Percentiles rank a stretch among this genome's conserved stretches.
Conservation (phyloP, 2,113 vertebrate genomes). For the cattle (Bos taurus) region DNA sequence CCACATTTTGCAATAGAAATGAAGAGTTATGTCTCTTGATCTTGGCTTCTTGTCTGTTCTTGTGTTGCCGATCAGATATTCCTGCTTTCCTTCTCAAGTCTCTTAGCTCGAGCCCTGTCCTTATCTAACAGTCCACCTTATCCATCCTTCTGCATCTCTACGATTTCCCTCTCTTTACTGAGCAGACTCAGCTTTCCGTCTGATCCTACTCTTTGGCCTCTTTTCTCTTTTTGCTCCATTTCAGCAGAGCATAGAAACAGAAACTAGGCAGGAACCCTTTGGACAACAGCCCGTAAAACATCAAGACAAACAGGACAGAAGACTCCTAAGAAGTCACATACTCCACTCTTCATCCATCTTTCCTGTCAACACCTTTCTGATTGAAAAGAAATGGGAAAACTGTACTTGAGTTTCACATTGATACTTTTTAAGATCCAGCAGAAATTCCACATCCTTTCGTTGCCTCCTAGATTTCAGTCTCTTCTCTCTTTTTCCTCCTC, state of each 20-base stretch:
- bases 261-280: background rate
- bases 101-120: background rate
- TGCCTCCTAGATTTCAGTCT: constrained; percentile 41
- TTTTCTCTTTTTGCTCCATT: background rate
- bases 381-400: constrained; percentile 32
- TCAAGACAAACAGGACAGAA: background rate
- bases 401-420: constrained; percentile 23
- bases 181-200: background rate
- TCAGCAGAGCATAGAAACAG: background rate
- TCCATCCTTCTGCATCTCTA: background rate
- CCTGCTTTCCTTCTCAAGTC: background rate
- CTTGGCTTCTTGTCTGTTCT: background rate
- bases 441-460: constrained; percentile 41
- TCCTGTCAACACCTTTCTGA: constrained; percentile 35
- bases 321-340: background rate
- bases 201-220: background rate
- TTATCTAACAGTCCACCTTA: background rate
- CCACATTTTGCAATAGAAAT: background rate
- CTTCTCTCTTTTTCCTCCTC: background rate
- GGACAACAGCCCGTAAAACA: background rate
- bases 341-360: background rate
- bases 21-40: background rate
- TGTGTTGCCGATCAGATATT: background rate
- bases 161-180: background rate
- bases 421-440: constrained; percentile 58